Evolutionary conservation across 2,797 vertebrate species (phyloP), one percentile per base, ranked within the genome.

Genomic region (Malurus splendens): DNA sequence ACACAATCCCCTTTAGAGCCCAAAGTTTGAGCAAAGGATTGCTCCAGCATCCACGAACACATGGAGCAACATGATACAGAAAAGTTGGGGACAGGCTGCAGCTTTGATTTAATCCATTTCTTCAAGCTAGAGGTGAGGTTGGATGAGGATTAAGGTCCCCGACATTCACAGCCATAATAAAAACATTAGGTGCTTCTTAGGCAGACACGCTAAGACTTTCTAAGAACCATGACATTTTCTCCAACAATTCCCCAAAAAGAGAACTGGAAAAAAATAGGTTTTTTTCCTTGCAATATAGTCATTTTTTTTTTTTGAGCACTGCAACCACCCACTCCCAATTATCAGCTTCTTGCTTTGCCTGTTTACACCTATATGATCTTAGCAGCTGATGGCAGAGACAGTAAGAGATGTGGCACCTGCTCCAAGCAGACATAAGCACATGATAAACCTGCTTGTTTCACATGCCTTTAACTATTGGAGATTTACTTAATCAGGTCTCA

Each of bases 221-320:
- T 79, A 33, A 66, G 76, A 85, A 23, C 32, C 42, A n/a, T 0
- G 1, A 25, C 41, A 52, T 27, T 10, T 6, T 30, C 44, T 70
- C 32, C 42, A 79, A 73, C 4, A 13, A 2, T n/a, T 41, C 12
- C 32, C 9, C 50, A 28, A 39, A 82, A 66, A 3, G 6, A 39
- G 22, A 88, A 66, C 0, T 44, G 18, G 28, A 33, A 86, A 67
- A 51, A 68, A 33, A 14, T 2, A 2, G 6, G 0, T 0, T 0
- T 1, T 52, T 75, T 33, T 52, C 41, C 55, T 51, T 81, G n/a
- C 23, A 82, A 15, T 30, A 30, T 1, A 67, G 39, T 33, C 16
- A 5, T 38, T 38, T 45, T 90, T 62, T 62, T 20, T 6, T 57
- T 59, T 72, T 20, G 16, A 79, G 33, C 33, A 55, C 41, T 61